Percentiles rank a stretch among this genome's conserved stretches.
These are phyloP conservation scores for Lochmaea crataegi DNA, from an alignment of 2,888 invertebrate genomes.

Conservation along the genomic window DNA sequence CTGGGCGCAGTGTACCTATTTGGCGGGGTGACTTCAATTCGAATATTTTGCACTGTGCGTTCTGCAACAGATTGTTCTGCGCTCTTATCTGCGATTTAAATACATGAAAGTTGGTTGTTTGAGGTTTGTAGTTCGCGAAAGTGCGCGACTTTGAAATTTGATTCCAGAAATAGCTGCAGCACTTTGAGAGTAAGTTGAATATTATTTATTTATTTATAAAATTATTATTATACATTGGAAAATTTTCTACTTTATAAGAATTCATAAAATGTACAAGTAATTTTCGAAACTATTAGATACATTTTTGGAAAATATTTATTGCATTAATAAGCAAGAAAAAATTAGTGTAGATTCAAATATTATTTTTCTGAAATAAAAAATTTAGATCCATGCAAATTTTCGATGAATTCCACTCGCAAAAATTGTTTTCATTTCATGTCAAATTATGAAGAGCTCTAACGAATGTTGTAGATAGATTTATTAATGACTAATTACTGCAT, in stretches of 20 bases:
- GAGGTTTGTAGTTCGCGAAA: constrained; percentile 20
- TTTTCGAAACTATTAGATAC: neutral
- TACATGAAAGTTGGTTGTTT: constrained; percentile 23
- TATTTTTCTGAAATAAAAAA: too few species aligned
- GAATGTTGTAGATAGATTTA: too few species aligned
- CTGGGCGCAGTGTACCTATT: constrained; percentile 26
- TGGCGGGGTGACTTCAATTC: constrained; percentile 30
- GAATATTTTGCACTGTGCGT: constrained; percentile 29
- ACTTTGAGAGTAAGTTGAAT: neutral
- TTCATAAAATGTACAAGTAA: neutral
- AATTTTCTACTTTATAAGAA: neutral
- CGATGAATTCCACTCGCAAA: too few species aligned
- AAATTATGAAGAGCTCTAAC: too few species aligned
- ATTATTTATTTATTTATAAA: neutral
- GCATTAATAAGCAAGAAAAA: too few species aligned
- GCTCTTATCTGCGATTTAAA: constrained; percentile 15
- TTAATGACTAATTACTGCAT: too few species aligned
- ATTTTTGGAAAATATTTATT: neutral
- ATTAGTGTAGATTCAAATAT: too few species aligned
- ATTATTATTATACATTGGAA: neutral
- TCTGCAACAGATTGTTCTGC: constrained; percentile 8
- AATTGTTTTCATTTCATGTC: too few species aligned
- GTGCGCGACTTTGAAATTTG: constrained; percentile 26
- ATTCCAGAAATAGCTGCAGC: neutral
- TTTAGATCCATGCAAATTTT: too few species aligned